These are phyloP conservation scores for Eupristina koningsbergeri DNA, from an alignment of 1,140 invertebrate genomes.

Conservation along the genomic window DNA sequence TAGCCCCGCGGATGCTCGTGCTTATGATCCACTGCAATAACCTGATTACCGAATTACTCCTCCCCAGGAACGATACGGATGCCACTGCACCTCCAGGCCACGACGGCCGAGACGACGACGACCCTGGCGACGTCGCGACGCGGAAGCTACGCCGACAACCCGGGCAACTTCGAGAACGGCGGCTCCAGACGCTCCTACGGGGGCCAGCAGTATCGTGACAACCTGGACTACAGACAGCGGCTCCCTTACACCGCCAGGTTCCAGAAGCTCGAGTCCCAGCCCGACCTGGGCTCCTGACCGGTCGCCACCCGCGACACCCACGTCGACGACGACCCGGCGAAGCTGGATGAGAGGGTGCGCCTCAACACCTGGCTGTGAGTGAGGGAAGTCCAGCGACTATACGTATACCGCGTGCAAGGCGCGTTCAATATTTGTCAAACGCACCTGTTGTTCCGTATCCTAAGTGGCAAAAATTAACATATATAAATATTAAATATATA, in stretches of 20 bases:
- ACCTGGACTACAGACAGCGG: slow-evolving; percentile 20
- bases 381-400: background rate
- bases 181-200: background rate
- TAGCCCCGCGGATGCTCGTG: background rate
- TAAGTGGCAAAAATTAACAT: background rate
- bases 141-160: background rate
- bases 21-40: background rate
- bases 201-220: background rate
- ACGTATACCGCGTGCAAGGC: background rate
- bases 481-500: too few species aligned
- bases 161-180: background rate
- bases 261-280: slow-evolving; percentile 43
- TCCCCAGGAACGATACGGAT: slow-evolving; percentile 62
- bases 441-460: slow-evolving; percentile 13
- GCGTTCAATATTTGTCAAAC: background rate
- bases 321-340: background rate
- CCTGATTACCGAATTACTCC: background rate
- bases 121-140: slow-evolving; percentile 21
- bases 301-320: background rate
- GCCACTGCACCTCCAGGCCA: slow-evolving; percentile 62
- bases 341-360: background rate
- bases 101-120: slow-evolving; percentile 53
- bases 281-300: slow-evolving; percentile 28
- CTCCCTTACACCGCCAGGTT: slow-evolving; percentile 45
- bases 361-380: slow-evolving; percentile 46